These are phyloP conservation scores for Drosophila burlai DNA, from an alignment of 1,140 invertebrate genomes.

Conservation along the genomic window DNA sequence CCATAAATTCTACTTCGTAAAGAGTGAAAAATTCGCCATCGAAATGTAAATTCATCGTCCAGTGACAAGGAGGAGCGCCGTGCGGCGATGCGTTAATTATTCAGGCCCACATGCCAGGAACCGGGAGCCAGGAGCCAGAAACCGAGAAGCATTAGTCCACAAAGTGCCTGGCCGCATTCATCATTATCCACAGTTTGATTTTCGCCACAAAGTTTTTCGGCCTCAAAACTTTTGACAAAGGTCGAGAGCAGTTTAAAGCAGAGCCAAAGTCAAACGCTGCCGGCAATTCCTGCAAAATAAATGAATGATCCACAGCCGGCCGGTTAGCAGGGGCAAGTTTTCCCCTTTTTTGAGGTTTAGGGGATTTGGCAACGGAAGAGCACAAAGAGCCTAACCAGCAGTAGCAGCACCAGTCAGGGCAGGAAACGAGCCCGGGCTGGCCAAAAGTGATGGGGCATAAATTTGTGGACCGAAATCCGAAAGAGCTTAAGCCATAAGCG, in stretches of 20 bases:
- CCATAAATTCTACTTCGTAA: constrained; percentile 65
- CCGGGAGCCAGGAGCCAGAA: constrained; percentile 6
- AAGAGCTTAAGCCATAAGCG: constrained; percentile 63
- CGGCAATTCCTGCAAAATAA: constrained; percentile 73
- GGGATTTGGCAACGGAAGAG: constrained; percentile 60
- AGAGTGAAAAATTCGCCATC: constrained; percentile 40
- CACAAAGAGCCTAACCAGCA: constrained; percentile 12
- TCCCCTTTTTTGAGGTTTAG: constrained; percentile 55
- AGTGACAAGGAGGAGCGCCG: constrained; percentile 42
- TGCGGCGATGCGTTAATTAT: constrained; percentile 73
- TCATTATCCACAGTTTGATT: constrained; percentile 77
- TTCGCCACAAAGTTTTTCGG: constrained; percentile 68
- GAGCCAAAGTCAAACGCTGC: constrained; percentile 65
- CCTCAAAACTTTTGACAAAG: constrained; percentile 75
- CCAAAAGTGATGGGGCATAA: constrained; percentile 77
- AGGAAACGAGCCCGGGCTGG: constrained; percentile 43
- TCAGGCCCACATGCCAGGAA: constrained; percentile 46
- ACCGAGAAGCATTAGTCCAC: constrained; percentile 47
- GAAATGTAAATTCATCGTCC: constrained; percentile 70
- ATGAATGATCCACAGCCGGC: constrained; percentile 54
- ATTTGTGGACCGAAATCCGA: constrained; percentile 54
- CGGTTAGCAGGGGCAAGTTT: constrained; percentile 57
- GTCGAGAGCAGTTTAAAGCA: constrained; percentile 76
- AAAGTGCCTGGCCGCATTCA: constrained; percentile 70
- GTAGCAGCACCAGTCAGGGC: constrained; percentile 1